A percentile compares a stretch with the other conserved stretches of the same genome.
Conservation (phyloP, 2,888 invertebrate species). For the Heliconius hortense region DNA sequence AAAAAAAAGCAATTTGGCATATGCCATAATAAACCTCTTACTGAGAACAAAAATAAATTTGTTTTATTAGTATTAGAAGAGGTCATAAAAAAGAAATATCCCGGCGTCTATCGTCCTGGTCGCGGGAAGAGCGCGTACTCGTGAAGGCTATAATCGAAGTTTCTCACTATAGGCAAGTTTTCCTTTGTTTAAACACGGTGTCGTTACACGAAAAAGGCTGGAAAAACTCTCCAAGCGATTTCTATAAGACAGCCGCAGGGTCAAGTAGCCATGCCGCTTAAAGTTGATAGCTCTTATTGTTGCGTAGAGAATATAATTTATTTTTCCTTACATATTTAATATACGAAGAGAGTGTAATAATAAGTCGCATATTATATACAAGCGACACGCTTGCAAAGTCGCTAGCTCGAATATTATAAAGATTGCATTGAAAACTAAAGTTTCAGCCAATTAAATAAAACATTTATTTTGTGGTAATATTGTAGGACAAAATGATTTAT, state of each 20-base stretch:
- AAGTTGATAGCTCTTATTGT: conserved; percentile 53
- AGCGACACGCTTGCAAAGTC: no score
- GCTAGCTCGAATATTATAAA: no score
- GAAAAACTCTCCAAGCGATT: conserved; percentile 74
- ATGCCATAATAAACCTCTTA: conserved; percentile 47
- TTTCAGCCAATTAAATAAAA: no score
- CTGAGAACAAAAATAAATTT: conserved; percentile 72
- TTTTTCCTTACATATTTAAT: not conserved
- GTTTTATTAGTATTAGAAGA: conserved; percentile 79
- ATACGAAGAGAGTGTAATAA: not conserved
- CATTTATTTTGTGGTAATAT: no score
- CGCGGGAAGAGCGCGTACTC: conserved; percentile 72
- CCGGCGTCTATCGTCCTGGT: conserved; percentile 75
- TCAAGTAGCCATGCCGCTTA: conserved; percentile 66
- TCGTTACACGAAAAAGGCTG: conserved; percentile 80
- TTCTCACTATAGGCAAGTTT: conserved; percentile 77
- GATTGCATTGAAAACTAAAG: no score
- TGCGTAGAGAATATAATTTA: not conserved
- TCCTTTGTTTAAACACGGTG: conserved; percentile 79
- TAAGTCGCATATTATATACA: no score
- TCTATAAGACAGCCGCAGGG: conserved; percentile 59
- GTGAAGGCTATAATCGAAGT: conserved; percentile 80
- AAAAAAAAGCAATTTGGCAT: not conserved
- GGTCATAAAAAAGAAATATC: conserved; percentile 78
- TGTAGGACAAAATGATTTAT: no score